These are phyloP conservation scores for Diabrotica undecimpunctata DNA, from an alignment of 1,140 invertebrate genomes.

Conservation along the genomic window DNA sequence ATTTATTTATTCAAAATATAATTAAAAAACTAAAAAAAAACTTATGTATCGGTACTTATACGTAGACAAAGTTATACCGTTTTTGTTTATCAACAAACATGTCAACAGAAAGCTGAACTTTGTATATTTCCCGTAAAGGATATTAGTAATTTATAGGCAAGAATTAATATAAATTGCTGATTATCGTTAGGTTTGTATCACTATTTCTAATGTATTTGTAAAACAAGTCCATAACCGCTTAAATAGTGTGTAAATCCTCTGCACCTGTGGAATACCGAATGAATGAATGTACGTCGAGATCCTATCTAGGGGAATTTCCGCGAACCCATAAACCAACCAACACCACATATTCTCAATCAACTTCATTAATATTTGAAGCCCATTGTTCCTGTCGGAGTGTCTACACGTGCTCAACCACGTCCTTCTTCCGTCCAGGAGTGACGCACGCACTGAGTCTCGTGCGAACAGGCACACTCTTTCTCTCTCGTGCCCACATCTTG, in stretches of 20 bases:
- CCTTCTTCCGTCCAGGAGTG: conserved; percentile 15
- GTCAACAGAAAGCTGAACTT: no score
- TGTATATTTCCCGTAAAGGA: no score
- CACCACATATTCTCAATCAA: conserved; percentile 18
- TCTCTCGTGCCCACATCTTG: conserved; percentile 7
- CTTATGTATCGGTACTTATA: no score
- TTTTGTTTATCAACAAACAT: no score
- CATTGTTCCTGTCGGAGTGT: conserved; percentile 21
- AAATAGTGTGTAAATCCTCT: conserved; percentile 14
- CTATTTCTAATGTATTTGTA: no score
- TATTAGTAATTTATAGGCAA: no score
- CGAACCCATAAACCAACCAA: conserved; percentile 20
- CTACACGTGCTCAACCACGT: conserved; percentile 22
- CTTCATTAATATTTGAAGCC: conserved; percentile 24
- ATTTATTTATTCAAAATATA: no score
- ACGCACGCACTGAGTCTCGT: conserved; percentile 19
- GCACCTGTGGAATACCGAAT: background rate
- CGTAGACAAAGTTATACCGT: no score
- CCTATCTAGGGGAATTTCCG: conserved; percentile 20
- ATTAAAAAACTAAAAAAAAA: no score
- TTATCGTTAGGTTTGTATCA: no score
- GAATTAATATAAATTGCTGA: no score
- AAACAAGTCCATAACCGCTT: background rate
- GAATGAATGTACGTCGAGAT: conserved; percentile 5
- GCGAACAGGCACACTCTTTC: conserved; percentile 9